A percentile compares a stretch with the other conserved stretches of the same genome.
Evolutionary conservation across 2,113 vertebrate species (phyloP).

Genomic region (Notiomystis cincta): DNA sequence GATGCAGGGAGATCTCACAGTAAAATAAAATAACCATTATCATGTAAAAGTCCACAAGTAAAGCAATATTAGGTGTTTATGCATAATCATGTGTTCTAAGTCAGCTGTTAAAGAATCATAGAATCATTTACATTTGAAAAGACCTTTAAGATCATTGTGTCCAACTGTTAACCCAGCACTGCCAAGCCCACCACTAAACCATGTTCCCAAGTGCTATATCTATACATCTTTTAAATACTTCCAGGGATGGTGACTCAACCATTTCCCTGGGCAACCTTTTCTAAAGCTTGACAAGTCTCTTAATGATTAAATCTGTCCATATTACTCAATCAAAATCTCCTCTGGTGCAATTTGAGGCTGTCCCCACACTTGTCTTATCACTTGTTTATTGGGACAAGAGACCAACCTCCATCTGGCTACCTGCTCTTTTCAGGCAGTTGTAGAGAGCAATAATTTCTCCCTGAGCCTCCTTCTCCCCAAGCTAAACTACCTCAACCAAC

Average conservation of each 20-base stretch:
- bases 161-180: not conserved
- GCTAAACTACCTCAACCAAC: accelerated
- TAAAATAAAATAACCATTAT: not conserved
- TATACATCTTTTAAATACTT: not conserved
- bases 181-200: not conserved
- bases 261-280: not conserved
- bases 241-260: not conserved
- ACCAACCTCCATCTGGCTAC: not conserved
- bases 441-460: not conserved
- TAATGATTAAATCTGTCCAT: not conserved
- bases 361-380: not conserved
- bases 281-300: not conserved
- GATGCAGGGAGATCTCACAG: not conserved
- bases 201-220: not conserved
- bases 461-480: not conserved
- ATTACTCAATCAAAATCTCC: not conserved
- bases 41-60: not conserved
- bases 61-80: not conserved
- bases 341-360: not conserved
- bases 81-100: not conserved
- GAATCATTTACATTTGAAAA: not conserved
- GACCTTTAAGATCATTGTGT: not conserved
- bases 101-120: not conserved
- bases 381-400: not conserved
- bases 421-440: not conserved